Conservation (phyloP, 2,888 invertebrate genomes). For the Spilarctia lutea region DNA sequence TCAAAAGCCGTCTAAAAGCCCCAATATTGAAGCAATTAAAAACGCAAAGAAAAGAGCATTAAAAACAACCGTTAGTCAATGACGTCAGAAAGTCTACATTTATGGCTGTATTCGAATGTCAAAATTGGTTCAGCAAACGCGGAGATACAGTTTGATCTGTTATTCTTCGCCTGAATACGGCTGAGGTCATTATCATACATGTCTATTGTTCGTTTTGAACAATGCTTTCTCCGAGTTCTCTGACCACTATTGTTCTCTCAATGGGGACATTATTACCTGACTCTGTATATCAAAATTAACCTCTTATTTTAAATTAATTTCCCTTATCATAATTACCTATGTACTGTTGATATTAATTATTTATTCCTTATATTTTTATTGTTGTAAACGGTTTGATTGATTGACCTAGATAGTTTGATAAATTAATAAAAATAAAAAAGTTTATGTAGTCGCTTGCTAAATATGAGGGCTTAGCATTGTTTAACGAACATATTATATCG, state of each 20-base stretch:
- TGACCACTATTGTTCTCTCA: conserved; percentile 12
- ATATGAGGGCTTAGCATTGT: not conserved
- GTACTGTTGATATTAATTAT: not conserved
- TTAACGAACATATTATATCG: not conserved
- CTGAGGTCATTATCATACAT: conserved; percentile 29
- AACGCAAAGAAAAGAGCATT: not conserved
- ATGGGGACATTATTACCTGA: not conserved
- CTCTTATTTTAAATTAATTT: not conserved
- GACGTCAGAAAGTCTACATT: conserved; percentile 5
- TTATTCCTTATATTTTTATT: not conserved
- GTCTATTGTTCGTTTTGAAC: conserved; percentile 24
- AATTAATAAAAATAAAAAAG: no score
- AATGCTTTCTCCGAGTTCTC: conserved; percentile 28
- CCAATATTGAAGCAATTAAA: not conserved
- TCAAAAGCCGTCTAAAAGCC: not conserved
- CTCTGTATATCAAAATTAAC: not conserved
- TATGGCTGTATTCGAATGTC: conserved; percentile 6
- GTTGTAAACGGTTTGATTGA: not conserved
- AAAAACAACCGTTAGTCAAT: conserved; percentile 2
- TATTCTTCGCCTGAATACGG: conserved; percentile 22
- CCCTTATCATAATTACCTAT: not conserved
- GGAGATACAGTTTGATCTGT: conserved; percentile 21
- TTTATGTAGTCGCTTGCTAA: not conserved
- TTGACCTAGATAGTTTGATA: not conserved
- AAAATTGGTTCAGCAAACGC: conserved; percentile 18